Evolutionary conservation across 2,888 invertebrate species (phyloP), one percentile per base, ranked within the genome.

Genomic region (Orchestes rusci): DNA sequence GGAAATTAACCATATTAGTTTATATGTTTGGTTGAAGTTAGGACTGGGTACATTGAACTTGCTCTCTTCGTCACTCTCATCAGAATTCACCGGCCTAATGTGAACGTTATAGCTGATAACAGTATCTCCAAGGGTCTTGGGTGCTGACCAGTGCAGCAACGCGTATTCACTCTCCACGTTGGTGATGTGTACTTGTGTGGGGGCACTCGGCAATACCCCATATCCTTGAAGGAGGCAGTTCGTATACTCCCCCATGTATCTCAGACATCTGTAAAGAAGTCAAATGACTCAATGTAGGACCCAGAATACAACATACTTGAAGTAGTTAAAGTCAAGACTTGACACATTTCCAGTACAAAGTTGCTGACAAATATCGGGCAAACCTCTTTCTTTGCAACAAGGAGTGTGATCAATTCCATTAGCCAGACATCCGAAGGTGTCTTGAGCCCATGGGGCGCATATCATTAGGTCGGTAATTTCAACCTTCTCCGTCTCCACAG

Each of bases 381-480:
- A 73, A 0, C 88, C 88, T 38, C 85, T 69, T 0, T 81, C 75
- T 17, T 76, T 73, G 61, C 89, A 89, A 67, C 89, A 90, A 0
- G 83, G 80, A 0, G 85, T 82, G 65, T 89, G 89, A 69, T 90
- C 88, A 59, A 82, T 74, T 1, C 83, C 82, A 54, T 88, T 85
- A 31, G 85, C 80, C 45, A 89, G 70, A 59, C 89, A 89, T 7
- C 79, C 77, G 64, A 89, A 88, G 1, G 87, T 85, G 18, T 80
- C 79, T 3, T 82, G 78, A 0, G 87, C 85, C 87, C 88, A 89
- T 0, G 89, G 89, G 0, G 89, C 89, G 67, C 89, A 90, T 30
- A 89, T 87, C 85, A 90, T 88, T 62, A 89, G 72, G 64, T 89
- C 88, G 32, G 88, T 84, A 51, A 84, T 78, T 71, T 81, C 61